These are phyloP conservation scores for Monoplex corrugatus DNA, from an alignment of 2,888 invertebrate genomes.

Conservation along the genomic window DNA sequence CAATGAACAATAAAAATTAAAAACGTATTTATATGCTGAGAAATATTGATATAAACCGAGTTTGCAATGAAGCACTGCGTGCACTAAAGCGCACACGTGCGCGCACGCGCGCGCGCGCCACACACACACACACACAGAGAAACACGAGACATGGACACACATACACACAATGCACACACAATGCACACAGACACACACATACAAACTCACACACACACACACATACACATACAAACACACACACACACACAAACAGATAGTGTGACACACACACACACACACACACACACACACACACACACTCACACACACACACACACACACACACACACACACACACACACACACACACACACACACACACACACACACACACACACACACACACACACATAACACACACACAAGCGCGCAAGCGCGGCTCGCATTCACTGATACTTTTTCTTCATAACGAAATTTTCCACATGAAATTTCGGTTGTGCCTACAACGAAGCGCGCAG, in stretches of 20 bases:
- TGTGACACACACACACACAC: neutral
- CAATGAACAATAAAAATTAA: too few relatives aligned
- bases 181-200: neutral
- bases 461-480: too few relatives aligned
- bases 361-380: neutral
- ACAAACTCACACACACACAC: conserved; percentile 11
- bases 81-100: too few relatives aligned
- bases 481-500: too few relatives aligned
- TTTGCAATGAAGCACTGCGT: too few relatives aligned
- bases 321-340: neutral
- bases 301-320: neutral
- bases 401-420: too few relatives aligned
- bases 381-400: neutral
- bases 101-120: too few relatives aligned
- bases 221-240: conserved; percentile 27
- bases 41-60: too few relatives aligned
- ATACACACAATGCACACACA: neutral
- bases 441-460: too few relatives aligned
- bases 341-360: neutral
- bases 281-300: neutral
- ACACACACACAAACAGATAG: neutral
- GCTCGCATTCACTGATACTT: too few relatives aligned
- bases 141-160: neutral
- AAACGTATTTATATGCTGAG: too few relatives aligned
- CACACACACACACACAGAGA: neutral